phyloP scores from a whole-genome alignment of 2,888 invertebrate species.

The Amblyjoppa proteus region DNA sequence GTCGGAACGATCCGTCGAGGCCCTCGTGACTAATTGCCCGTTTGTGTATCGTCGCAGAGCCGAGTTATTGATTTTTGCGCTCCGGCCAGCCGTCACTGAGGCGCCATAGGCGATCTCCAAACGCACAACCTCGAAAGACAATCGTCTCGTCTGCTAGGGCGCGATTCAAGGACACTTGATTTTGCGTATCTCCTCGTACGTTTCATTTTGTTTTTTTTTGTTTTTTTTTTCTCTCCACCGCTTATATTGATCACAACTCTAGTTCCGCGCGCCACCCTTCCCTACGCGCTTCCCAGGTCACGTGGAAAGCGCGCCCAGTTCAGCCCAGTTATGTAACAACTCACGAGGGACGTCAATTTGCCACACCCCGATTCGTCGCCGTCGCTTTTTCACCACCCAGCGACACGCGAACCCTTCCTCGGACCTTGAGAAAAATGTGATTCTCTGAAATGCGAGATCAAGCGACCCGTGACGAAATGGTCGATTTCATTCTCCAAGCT shows the following conservation, averaged over 20 bases:
- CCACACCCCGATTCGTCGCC: slow-evolving; percentile 76
- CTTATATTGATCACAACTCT: slow-evolving; percentile 74
- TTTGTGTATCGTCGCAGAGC: slow-evolving; percentile 29
- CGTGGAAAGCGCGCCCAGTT: slow-evolving; percentile 79
- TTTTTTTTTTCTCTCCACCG: slow-evolving; percentile 54
- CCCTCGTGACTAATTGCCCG: background rate
- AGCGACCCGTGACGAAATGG: slow-evolving; percentile 15
- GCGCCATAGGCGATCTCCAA: slow-evolving; percentile 68
- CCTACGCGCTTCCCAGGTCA: slow-evolving; percentile 71
- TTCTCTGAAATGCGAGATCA: background rate
- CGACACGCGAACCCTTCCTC: background rate
- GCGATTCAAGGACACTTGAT: slow-evolving; percentile 62
- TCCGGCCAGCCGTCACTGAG: slow-evolving; percentile 61
- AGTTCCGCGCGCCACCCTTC: slow-evolving; percentile 71
- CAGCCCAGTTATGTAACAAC: slow-evolving; percentile 78
- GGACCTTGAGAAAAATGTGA: background rate
- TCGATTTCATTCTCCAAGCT: background rate
- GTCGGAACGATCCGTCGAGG: background rate
- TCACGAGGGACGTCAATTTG: slow-evolving; percentile 70
- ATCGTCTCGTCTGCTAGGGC: slow-evolving; percentile 62
- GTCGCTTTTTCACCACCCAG: background rate
- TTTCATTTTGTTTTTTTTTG: slow-evolving; percentile 60
- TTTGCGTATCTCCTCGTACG: slow-evolving; percentile 48
- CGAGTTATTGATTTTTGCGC: slow-evolving; percentile 65
- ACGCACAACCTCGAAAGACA: slow-evolving; percentile 27